A percentile compares a stretch with the other conserved stretches of the same genome.
phyloP scores from a whole-genome alignment of 2,113 vertebrate species.

The Spermophilus dauricus region DNA sequence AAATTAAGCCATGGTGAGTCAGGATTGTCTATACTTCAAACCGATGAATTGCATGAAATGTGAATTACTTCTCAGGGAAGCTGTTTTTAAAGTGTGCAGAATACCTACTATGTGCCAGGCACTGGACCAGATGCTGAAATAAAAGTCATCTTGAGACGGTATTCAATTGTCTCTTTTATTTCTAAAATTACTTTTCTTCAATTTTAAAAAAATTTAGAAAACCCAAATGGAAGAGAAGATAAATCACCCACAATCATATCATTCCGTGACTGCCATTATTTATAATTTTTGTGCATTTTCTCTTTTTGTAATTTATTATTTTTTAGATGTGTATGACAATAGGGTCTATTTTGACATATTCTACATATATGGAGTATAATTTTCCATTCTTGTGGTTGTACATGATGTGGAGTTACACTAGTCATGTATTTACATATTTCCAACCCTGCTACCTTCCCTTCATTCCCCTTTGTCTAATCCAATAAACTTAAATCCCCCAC shows the following conservation, averaged over 20 bases:
- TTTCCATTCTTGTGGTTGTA: no score
- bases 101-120: background rate
- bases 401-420: no score
- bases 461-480: no score
- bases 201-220: slow-evolving; percentile 28
- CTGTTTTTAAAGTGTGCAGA: background rate
- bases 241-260: background rate
- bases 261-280: background rate
- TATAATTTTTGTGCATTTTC: background rate
- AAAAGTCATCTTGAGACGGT: background rate
- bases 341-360: no score
- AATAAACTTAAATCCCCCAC: no score
- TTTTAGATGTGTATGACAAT: no score
- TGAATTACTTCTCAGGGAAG: background rate
- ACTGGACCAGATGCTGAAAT: background rate
- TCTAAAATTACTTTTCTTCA: background rate
- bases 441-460: no score
- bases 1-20: background rate
- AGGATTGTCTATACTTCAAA: background rate
- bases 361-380: no score
- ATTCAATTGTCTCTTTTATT: background rate
- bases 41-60: background rate
- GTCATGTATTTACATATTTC: no score
- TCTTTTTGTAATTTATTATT: background rate
- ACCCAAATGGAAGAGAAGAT: background rate